Conservation (phyloP, 2,113 vertebrate genomes). For the Corydoras sp. region DNA sequence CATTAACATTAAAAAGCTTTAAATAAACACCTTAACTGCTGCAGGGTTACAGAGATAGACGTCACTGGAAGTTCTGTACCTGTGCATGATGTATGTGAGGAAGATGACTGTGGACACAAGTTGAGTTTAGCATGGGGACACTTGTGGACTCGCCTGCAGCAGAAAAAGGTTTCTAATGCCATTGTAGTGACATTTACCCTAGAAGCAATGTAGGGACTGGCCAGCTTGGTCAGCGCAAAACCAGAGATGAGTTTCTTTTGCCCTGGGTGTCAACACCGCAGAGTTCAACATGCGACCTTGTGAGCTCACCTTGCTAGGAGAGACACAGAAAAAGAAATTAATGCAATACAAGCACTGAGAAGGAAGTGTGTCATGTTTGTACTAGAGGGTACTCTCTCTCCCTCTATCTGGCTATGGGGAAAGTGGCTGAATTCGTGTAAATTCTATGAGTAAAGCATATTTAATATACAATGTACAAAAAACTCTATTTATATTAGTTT, state of each 20-base stretch:
- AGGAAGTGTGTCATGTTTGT: constrained; percentile 62
- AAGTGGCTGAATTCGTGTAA: too few species aligned
- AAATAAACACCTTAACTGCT: constrained; percentile 13
- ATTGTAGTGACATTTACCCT: constrained; percentile 44
- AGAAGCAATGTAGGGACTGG: constrained; percentile 25
- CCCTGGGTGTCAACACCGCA: constrained; percentile 63
- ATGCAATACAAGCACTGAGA: constrained; percentile 52
- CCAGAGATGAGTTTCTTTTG: constrained; percentile 49
- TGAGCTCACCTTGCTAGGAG: constrained; percentile 72
- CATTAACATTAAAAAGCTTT: constrained; percentile 6
- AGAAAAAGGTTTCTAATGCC: constrained; percentile 23
- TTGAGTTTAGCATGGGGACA: constrained; percentile 40
- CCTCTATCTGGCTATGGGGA: constrained; percentile 1
- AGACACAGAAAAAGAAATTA: constrained; percentile 60
- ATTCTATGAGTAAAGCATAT: too few species aligned
- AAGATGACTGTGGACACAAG: constrained; percentile 51
- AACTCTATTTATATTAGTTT: too few species aligned
- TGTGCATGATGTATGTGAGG: constrained; percentile 13
- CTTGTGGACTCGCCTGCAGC: constrained; percentile 47
- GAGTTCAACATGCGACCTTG: constrained; percentile 67
- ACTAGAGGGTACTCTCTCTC: constrained; percentile 46
- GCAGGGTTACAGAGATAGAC: not conserved
- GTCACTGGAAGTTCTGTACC: not conserved
- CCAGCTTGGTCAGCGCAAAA: constrained; percentile 48
- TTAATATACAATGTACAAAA: too few species aligned